Base-by-base conservation (phyloP, 2,797 vertebrate genomes). In the Rousettus madagascariensis region DNA sequence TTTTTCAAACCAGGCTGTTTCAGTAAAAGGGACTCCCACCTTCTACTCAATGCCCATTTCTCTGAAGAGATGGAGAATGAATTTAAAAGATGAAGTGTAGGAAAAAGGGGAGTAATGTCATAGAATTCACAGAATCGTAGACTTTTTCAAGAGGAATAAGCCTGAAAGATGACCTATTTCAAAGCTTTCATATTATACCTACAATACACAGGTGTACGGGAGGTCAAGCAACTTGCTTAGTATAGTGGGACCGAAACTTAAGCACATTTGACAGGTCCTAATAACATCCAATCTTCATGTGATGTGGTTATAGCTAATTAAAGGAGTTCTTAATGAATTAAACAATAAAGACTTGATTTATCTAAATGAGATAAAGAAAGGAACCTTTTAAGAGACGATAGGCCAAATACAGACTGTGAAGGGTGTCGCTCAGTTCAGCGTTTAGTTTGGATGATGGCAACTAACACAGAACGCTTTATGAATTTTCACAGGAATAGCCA, bases 1-100 rank as follows among this genome's bases (percentile, higher is more conserved):
- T 82, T 84, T 93, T 85, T 68, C 80, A 92, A 78, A 88, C 3
- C 38, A 86, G 43, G 26, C 33, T 63, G n/a, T 61, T 88, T 84
- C 65, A 63, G n/a, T 28, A 28, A 79, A 88, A 86, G 3, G 20
- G 28, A 86, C 30, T 77, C 41, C 36, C 12, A 57, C 41, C 41
- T 36, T 89, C 57, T 59, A 90, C 5, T 65, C 59, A 90, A 74
- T 36, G 65, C 33, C 17, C 78, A 80, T 71, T 93, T 36, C 55
- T 84, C n/a, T 72, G 26, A 28, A 65, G 41, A 94, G 41, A 63
- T 38, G 66, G 46, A 38, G 41, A 93, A 55, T 22, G 57, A 71
- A 36, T 80, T 90, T 68, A 80, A 84, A 86, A 63, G 36, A 20
- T 43, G 28, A 69, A 69, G 41, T 43, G 7, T 19, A 49, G 26